Evolutionary conservation across 2,113 vertebrate species (phyloP), one percentile per base, ranked within the genome.

Genomic region (Cynocephalus volans): DNA sequence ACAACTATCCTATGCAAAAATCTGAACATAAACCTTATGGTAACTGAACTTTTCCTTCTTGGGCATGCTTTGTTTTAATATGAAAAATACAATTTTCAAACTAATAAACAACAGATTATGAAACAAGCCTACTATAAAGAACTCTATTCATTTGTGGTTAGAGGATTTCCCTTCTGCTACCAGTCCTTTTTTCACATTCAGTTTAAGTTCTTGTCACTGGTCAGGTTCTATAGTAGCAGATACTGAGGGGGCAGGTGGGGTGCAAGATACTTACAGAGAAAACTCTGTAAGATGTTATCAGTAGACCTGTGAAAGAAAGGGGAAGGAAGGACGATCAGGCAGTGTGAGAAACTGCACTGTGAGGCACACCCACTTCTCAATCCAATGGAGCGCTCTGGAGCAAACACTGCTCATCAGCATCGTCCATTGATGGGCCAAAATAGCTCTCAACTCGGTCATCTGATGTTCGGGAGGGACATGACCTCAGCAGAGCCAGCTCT

Each of bases 81-180:
- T 69, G 48, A 64, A 86, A 86, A 92, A 90, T 79, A 48, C 23
- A 50, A 92, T 64, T 48, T 90, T 48, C 81, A 83, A 84, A 45
- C 65, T 41, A 86, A 76, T 41, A 90, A 48, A 36, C 8, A 62
- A 75, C 0, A 88, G 23, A 70, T 45, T 50, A 58, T 5, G 4
- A 90, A 69, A 80, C 41, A 80, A 87, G 2, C 5, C 48, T 48
- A 50, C 69, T 45, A 41, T 54, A 50, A 69, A 75, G 26, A 84
- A 69, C 0, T 15, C 31, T 75, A 73, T 21, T 64, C 21, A 36
- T 64, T 33, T 65, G 17, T 58, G 56, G 21, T 18, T 82, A 70
- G 24, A 96, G 5, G 12, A 67, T 75, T 92, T 89, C 79, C 28
- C 13, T 88, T 62, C 12, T 52, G 41, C 41, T 41, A 60, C 17